Evolutionary conservation across 2,888 invertebrate genomes (phyloP).

Genomic region (Gibbula magus): DNA sequence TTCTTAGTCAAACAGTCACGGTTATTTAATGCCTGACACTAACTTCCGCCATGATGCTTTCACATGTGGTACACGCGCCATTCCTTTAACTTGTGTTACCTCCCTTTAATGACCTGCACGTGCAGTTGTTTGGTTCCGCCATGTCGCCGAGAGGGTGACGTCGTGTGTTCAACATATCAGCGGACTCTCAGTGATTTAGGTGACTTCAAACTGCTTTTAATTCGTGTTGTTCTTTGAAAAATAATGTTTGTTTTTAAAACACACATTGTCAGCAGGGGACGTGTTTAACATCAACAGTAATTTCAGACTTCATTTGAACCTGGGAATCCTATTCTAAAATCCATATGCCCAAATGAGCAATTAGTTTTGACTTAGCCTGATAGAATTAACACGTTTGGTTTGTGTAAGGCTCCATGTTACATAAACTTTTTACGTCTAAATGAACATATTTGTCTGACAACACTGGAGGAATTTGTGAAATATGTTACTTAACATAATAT

Average conservation of each 20-base stretch:
- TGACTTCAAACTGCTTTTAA: constrained; percentile 1
- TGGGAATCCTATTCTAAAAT: background rate
- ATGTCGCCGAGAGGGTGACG: background rate
- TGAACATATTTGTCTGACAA: no score
- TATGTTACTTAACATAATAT: background rate
- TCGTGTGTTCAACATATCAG: background rate
- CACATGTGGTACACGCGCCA: background rate
- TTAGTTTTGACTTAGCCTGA: background rate
- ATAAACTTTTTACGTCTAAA: no score
- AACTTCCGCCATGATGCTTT: background rate
- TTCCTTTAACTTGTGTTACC: background rate
- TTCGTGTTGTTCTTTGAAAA: background rate
- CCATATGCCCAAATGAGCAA: background rate
- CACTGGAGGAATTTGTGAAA: background rate
- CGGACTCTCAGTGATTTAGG: background rate
- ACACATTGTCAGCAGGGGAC: background rate
- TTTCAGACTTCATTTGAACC: constrained; percentile 5
- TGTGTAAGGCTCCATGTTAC: background rate
- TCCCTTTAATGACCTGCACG: background rate
- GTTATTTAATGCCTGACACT: background rate
- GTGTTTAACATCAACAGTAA: background rate
- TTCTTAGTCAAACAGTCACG: background rate
- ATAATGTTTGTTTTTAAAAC: background rate
- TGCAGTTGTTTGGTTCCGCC: constrained; percentile 3
- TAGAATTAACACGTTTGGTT: background rate